A percentile compares a stretch with the other conserved stretches of the same genome.
These are phyloP conservation scores for Epizoanthus stellaris DNA, from an alignment of 92 coral and sea anemone species.

Conservation along the genomic window DNA sequence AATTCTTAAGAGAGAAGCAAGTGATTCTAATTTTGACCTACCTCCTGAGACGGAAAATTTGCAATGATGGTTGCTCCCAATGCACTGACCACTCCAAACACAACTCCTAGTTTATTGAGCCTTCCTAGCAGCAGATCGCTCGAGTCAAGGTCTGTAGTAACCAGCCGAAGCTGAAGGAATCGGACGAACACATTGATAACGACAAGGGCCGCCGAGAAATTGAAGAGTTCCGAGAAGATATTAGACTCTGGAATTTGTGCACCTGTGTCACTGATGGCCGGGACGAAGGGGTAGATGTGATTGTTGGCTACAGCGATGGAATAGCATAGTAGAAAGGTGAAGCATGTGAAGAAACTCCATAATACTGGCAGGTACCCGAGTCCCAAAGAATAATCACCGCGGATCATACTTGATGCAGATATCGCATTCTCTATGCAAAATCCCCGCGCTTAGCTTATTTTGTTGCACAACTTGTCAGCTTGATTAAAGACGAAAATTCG, in stretches of 20 bases:
- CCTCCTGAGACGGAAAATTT: constrained; percentile 96
- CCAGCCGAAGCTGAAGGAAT: constrained; percentile 80
- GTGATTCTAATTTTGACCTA: constrained; percentile 29
- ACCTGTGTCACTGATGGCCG: constrained; percentile 98
- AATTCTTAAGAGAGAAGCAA: neutral
- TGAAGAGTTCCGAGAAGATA: constrained; percentile 92
- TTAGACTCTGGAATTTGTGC: constrained; percentile 94
- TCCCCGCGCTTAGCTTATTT: neutral
- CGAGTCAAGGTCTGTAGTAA: constrained; percentile 72
- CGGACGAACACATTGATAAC: constrained; percentile 84
- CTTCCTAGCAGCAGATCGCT: constrained; percentile 74
- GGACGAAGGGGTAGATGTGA: constrained; percentile 94
- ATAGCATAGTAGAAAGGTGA: constrained; percentile 87
- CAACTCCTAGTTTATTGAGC: constrained; percentile 78
- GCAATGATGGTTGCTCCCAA: constrained; percentile 95
- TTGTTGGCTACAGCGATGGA: constrained; percentile 84
- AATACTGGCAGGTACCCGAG: constrained; percentile 91
- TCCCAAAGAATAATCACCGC: constrained; percentile 79
- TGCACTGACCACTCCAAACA: constrained; percentile 79
- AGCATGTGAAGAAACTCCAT: constrained; percentile 91
- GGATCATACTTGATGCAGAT: constrained; percentile 48
- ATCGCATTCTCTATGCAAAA: neutral
- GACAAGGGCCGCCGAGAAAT: constrained; percentile 81
- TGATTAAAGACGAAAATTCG: neutral
- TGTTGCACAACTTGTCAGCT: neutral